These are phyloP conservation scores for Micromesistius poutassou DNA, from an alignment of 2,797 vertebrate genomes.

Conservation along the genomic window DNA sequence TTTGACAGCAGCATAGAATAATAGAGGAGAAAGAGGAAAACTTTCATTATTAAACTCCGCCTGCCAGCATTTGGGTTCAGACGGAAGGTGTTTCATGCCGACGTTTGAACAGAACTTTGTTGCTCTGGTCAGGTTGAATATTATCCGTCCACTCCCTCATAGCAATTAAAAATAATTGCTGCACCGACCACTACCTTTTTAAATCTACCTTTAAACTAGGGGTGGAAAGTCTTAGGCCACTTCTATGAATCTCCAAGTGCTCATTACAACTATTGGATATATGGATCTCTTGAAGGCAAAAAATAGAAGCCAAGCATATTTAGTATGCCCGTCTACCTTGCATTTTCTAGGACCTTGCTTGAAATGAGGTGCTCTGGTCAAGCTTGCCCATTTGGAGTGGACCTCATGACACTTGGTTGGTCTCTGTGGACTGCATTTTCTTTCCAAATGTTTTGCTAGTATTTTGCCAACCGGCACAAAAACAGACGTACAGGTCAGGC, in stretches of 20 bases:
- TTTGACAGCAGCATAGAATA: background rate
- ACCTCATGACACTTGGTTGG: background rate
- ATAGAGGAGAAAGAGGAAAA: background rate
- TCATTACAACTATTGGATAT: background rate
- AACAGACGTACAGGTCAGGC: background rate
- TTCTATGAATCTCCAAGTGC: background rate
- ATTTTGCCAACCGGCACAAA: background rate
- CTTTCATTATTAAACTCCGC: background rate
- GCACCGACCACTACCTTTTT: background rate
- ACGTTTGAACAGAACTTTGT: background rate
- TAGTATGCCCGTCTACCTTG: background rate
- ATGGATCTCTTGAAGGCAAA: background rate
- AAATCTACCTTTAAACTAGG: conserved; percentile 1
- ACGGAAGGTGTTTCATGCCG: background rate
- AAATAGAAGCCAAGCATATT: background rate
- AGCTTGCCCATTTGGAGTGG: no score
- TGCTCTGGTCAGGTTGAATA: background rate
- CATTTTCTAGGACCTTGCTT: background rate
- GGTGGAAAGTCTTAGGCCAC: background rate
- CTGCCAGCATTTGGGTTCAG: background rate
- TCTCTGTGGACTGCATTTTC: background rate
- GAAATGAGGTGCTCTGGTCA: background rate
- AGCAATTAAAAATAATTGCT: conserved; percentile 1
- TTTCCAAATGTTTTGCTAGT: background rate
- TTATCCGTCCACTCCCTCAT: background rate